These are phyloP conservation scores for Tupaia chinensis DNA, from an alignment of 2,113 vertebrate genomes.

Conservation along the genomic window DNA sequence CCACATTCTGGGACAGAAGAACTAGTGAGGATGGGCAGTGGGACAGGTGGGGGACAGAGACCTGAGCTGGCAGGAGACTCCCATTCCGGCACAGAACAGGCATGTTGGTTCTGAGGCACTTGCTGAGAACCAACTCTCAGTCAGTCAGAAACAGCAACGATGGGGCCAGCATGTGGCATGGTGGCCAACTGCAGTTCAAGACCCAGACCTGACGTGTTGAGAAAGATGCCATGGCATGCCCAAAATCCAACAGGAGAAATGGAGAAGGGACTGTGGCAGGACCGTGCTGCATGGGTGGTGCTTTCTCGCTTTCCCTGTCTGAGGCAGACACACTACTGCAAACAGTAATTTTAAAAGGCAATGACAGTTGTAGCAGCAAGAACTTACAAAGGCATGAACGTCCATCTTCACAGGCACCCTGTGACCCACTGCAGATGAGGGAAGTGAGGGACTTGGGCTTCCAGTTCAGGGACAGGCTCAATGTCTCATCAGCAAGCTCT, in stretches of 20 bases:
- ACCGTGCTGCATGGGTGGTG: too few relatives aligned
- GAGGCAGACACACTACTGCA: too few relatives aligned
- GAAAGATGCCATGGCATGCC: too few relatives aligned
- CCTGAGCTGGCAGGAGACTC: too few relatives aligned
- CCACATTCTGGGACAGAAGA: background rate
- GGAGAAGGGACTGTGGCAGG: too few relatives aligned
- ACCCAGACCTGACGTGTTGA: too few relatives aligned
- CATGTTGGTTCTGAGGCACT: background rate
- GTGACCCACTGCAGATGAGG: background rate
- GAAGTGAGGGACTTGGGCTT: background rate
- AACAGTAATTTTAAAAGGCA: too few relatives aligned
- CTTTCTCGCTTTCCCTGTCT: too few relatives aligned
- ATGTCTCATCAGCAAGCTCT: background rate
- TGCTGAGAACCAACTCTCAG: background rate
- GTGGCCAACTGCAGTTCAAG: too few relatives aligned
- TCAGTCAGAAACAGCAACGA: background rate
- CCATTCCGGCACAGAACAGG: background rate
- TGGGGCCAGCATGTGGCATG: too few relatives aligned
- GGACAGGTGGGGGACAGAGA: background rate
- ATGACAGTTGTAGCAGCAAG: background rate
- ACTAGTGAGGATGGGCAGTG: fast-evolving
- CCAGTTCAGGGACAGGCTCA: background rate
- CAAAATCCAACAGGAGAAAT: too few relatives aligned
- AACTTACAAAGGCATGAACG: fast-evolving
- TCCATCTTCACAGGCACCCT: background rate